A percentile compares a stretch with the other conserved stretches of the same genome.
Conservation (phyloP, 35 echinoderm and acorn worm species). For the Eucidaris tribuloides region DNA sequence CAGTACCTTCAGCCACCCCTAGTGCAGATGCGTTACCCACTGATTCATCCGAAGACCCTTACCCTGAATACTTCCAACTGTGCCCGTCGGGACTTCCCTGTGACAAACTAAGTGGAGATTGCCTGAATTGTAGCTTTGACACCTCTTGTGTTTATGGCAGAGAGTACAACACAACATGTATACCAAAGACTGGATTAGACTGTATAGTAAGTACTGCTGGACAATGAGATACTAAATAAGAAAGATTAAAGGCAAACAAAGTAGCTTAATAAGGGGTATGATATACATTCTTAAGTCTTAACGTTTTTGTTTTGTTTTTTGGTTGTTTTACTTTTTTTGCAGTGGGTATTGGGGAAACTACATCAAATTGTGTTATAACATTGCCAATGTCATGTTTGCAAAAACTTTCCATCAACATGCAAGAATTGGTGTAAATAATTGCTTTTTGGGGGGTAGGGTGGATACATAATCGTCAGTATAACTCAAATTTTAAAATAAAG, state of each 20-base stretch:
- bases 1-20: background rate
- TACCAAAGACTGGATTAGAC: slow-evolving; percentile 47
- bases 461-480: too few species aligned
- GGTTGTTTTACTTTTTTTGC: too few species aligned
- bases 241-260: slow-evolving; percentile 8
- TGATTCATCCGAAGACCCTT: background rate
- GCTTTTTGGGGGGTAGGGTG: too few species aligned
- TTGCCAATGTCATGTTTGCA: too few species aligned
- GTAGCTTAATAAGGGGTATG: too few species aligned
- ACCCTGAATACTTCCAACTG: background rate
- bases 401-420: too few species aligned
- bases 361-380: too few species aligned
- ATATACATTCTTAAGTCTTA: too few species aligned
- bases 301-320: too few species aligned
- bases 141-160: slow-evolving; percentile 66
- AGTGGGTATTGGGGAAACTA: too few species aligned
- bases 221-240: background rate
- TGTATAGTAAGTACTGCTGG: slow-evolving; percentile 27
- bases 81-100: slow-evolving; percentile 51
- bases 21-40: background rate
- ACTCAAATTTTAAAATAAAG: too few species aligned
- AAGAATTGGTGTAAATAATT: too few species aligned
- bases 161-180: slow-evolving; percentile 69
- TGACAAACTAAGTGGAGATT: slow-evolving; percentile 55
- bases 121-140: slow-evolving; percentile 67